phyloP scores from a whole-genome alignment of 2,888 invertebrate genomes.

The Ernsta delagoae region DNA sequence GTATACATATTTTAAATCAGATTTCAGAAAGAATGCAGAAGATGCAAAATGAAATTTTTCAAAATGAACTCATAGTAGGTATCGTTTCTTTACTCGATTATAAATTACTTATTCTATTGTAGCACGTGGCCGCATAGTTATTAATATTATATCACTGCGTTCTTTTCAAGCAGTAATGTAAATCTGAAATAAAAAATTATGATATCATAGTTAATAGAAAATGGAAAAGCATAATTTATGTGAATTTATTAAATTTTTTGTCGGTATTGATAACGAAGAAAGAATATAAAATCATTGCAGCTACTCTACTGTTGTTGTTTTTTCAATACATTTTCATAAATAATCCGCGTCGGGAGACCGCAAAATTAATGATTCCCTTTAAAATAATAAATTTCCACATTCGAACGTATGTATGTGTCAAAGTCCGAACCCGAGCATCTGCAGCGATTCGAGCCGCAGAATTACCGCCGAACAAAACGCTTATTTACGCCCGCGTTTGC shows the following conservation, averaged over 20 bases:
- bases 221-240: no score
- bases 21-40: no score
- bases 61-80: not conserved
- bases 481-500: constrained; percentile 51
- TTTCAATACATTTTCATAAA: not conserved
- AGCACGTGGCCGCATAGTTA: no score
- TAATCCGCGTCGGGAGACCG: not conserved
- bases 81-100: no score
- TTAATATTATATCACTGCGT: no score
- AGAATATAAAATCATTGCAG: not conserved
- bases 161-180: no score
- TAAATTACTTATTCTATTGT: no score
- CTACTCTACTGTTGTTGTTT: not conserved
- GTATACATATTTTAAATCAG: not conserved
- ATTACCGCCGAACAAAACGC: constrained; percentile 48
- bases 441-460: constrained; percentile 14
- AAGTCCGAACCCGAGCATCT: constrained; percentile 1
- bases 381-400: constrained; percentile 8
- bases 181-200: no score
- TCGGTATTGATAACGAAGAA: not conserved
- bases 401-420: constrained; percentile 5
- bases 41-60: not conserved
- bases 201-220: no score
- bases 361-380: not conserved
- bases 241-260: no score